Evolutionary conservation across 2,797 vertebrate species (phyloP), one percentile per base, ranked within the genome.

Genomic region (Squalus acanthias): DNA sequence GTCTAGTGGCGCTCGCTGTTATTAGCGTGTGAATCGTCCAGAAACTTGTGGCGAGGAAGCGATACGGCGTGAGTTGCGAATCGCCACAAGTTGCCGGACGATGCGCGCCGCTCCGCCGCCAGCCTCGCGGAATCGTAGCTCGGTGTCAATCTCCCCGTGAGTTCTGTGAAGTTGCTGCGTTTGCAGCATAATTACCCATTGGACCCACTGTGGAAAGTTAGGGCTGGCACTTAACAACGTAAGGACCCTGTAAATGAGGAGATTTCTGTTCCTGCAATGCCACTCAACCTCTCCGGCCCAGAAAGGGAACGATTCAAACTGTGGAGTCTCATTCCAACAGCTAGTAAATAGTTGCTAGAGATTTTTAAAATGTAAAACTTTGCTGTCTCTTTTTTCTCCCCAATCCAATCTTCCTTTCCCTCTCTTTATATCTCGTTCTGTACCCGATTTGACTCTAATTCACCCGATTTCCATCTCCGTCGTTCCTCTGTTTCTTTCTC

Each of bases 51-150:
- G 9, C 9, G 60, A 63, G 60, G 60, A 63, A 63, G 70, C 4
- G 70, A 22, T 5, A 20, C 12, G n/a, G 17, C 7, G 0, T 20
- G 20, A 24, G 0, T 6, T 50, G 6, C 46, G 1, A 5, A 24
- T 17, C 20, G 0, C 20, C 39, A 85, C 60, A 63, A 63, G 6
- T 63, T 63, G 5, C 9, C 9, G 9, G 39, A 85, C 6, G 6
- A 50, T 50, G 22, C 0, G 0, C 17, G 4, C 0, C 15, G 1
- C 39, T 50, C n/a, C 4, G 1, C n/a, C n/a, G 17, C 5, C 5
- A 79, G n/a, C n/a, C 76, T 82, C 6, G 0, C 39, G 39, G 39
- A 39, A 39, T 39, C 39, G 39, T 39, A 39, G 39, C 39, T 39
- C 39, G 39, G 39, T 39, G 39, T 39, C 39, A 39, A 39, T 39